Evolutionary conservation across 1,140 invertebrate species (phyloP).

Genomic region (Drosophila triauraria): DNA sequence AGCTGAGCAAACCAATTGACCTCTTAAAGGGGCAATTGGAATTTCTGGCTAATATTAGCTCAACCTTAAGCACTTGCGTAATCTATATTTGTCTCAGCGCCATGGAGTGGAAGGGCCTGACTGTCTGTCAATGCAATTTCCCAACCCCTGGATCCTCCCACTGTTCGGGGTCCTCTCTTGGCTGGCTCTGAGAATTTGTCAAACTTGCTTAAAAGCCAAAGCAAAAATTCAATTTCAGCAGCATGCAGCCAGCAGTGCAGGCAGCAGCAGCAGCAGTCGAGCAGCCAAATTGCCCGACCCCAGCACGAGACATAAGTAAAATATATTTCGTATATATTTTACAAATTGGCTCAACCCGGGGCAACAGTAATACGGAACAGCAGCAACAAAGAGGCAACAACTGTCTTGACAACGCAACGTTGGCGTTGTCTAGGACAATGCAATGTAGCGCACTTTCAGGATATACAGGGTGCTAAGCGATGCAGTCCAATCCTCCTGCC

Average conservation of each 20-base stretch:
- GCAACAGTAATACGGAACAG: slow-evolving; percentile 41
- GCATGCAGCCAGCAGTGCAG: slow-evolving; percentile 25
- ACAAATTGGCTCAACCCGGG: slow-evolving; percentile 74
- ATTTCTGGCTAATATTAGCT: slow-evolving; percentile 29
- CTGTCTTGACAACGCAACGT: slow-evolving; percentile 65
- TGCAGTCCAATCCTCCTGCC: background rate
- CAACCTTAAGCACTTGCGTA: slow-evolving; percentile 42
- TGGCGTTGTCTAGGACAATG: slow-evolving; percentile 49
- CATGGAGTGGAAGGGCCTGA: slow-evolving; percentile 34
- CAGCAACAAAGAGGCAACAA: slow-evolving; percentile 53
- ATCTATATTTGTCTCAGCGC: slow-evolving; percentile 41
- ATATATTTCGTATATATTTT: slow-evolving; percentile 74
- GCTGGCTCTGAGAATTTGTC: slow-evolving; percentile 68
- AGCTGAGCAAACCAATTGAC: slow-evolving; percentile 29
- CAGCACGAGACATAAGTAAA: slow-evolving; percentile 59
- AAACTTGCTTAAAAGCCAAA: slow-evolving; percentile 69
- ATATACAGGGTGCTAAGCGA: slow-evolving; percentile 28
- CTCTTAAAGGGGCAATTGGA: slow-evolving; percentile 16
- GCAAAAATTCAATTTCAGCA: slow-evolving; percentile 76
- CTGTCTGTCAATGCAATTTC: slow-evolving; percentile 54
- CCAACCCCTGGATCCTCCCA: background rate
- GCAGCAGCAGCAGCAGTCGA: slow-evolving; percentile 32
- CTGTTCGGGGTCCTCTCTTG: background rate
- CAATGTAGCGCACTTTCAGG: slow-evolving; percentile 8
- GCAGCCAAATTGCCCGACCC: slow-evolving; percentile 58